phyloP scores from a whole-genome alignment of 2,797 vertebrate species.

The Craterocephalus amniculus region DNA sequence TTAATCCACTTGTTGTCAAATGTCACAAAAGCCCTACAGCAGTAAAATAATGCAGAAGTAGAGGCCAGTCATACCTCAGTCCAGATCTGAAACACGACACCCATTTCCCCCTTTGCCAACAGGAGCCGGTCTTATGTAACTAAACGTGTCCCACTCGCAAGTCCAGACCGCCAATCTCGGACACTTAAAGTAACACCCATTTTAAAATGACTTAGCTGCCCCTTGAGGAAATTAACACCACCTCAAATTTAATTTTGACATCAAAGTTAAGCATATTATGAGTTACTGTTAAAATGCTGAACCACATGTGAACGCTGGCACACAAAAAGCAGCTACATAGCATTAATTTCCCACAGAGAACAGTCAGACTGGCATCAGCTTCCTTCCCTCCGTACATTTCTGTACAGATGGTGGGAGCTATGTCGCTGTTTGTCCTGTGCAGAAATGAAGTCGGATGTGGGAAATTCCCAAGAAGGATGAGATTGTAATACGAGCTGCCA shows the following conservation, averaged over 20 bases:
- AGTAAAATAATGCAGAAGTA: not conserved
- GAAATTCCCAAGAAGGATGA: constrained; percentile 51
- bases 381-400: constrained; percentile 1
- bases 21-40: constrained; percentile 10
- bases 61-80: constrained; percentile 2
- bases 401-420: constrained; percentile 5
- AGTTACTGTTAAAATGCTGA: constrained; percentile 13
- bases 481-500: constrained; percentile 48
- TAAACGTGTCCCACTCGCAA: constrained; percentile 59
- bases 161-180: constrained; percentile 16
- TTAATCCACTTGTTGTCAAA: not conserved
- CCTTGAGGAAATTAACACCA: constrained; percentile 38
- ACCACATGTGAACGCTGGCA: not conserved
- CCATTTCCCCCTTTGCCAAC: constrained; percentile 15
- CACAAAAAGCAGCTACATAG: not conserved
- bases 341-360: not conserved
- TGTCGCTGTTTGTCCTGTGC: constrained; percentile 26
- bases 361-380: not conserved
- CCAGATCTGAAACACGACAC: constrained; percentile 17
- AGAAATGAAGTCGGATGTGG: constrained; percentile 41
- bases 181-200: constrained; percentile 36
- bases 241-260: constrained; percentile 21
- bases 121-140: constrained; percentile 60
- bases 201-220: constrained; percentile 41
- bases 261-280: constrained; percentile 4